These are phyloP conservation scores for Nematopogon swammerdamellus DNA, from an alignment of 2,888 invertebrate species.

Conservation along the genomic window DNA sequence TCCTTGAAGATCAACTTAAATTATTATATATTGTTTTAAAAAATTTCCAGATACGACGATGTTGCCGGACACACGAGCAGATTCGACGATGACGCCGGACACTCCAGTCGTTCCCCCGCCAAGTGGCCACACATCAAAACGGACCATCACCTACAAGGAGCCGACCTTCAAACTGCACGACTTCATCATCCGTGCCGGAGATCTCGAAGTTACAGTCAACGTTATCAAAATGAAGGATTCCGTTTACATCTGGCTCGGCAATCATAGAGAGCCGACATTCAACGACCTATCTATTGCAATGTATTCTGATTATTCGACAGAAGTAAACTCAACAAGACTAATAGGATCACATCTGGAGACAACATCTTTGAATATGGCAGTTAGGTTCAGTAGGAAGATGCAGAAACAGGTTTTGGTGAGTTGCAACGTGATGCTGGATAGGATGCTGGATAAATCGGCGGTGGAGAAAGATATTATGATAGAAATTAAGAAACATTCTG, in stretches of 20 bases:
- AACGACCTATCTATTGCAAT: constrained; percentile 31
- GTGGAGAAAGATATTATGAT: constrained; percentile 33
- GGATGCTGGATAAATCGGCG: constrained; percentile 19
- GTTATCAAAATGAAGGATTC: constrained; percentile 37
- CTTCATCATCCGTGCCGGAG: background rate
- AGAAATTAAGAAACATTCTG: constrained; percentile 29
- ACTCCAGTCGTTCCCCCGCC: background rate
- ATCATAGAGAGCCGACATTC: constrained; percentile 22
- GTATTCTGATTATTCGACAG: constrained; percentile 10
- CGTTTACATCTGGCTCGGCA: constrained; percentile 37
- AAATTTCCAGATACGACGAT: background rate
- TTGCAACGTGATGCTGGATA: constrained; percentile 33
- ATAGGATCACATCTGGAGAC: constrained; percentile 28
- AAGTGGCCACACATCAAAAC: background rate
- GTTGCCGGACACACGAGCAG: background rate
- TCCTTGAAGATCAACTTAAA: no score
- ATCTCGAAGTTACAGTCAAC: constrained; percentile 11
- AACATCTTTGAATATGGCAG: constrained; percentile 23
- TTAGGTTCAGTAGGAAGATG: constrained; percentile 29
- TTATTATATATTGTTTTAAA: no score
- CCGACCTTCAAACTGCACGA: background rate
- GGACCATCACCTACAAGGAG: background rate
- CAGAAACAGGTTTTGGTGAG: constrained; percentile 44
- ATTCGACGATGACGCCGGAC: background rate
- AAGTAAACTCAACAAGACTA: constrained; percentile 27